Evolutionary conservation across 2,797 vertebrate species (phyloP).

Genomic region (Brotula barbata): DNA sequence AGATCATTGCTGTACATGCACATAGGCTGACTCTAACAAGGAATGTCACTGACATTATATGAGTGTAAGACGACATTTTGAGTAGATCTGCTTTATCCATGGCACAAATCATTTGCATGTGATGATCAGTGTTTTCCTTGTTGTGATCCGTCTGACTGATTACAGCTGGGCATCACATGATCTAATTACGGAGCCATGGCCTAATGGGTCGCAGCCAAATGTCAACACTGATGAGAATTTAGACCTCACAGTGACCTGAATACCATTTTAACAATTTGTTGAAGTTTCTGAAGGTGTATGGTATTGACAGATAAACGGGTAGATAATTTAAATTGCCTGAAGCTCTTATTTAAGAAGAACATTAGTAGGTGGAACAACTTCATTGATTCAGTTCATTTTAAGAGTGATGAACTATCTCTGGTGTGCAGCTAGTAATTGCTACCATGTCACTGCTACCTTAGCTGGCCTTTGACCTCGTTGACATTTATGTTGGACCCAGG

Average conservation of each 20-base stretch:
- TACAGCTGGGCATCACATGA: constrained; percentile 23
- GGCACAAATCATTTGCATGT: constrained; percentile 51
- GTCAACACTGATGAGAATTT: not conserved
- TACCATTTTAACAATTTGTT: not conserved
- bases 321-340: no score
- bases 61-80: constrained; percentile 8
- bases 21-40: constrained; percentile 14
- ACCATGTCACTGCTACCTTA: not conserved
- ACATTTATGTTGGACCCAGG: constrained; percentile 15
- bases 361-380: not conserved
- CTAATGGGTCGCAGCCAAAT: constrained; percentile 1
- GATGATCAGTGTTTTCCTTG: constrained; percentile 39
- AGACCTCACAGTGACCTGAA: constrained; percentile 2
- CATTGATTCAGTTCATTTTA: not conserved
- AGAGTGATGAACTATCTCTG: not conserved
- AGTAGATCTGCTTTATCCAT: constrained; percentile 26
- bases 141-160: constrained; percentile 26
- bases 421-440: not conserved
- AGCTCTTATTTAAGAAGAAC: no score
- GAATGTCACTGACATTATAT: constrained; percentile 11
- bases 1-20: no score
- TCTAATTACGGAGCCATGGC: constrained; percentile 30
- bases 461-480: not conserved
- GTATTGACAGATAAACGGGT: no score
- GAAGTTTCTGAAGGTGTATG: not conserved